phyloP scores from a whole-genome alignment of 92 coral and sea anemone species.

The Zoanthus sansibaricus region DNA sequence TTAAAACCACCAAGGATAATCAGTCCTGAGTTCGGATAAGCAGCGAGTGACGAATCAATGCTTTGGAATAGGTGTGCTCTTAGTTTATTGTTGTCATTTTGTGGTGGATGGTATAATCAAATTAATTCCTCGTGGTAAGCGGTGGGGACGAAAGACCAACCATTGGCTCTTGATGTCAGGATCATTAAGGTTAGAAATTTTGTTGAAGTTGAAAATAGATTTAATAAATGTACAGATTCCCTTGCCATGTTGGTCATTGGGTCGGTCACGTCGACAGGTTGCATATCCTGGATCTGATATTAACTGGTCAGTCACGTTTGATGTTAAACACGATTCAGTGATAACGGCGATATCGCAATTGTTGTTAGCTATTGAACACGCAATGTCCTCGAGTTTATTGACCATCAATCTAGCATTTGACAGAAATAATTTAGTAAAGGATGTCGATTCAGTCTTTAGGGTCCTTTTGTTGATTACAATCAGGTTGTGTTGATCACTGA shows the following conservation, averaged over 20 bases:
- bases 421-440: conserved; percentile 56
- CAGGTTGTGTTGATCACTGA: conserved; percentile 22
- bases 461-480: conserved; percentile 25
- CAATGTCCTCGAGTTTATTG: conserved; percentile 64
- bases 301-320: conserved; percentile 24
- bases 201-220: conserved; percentile 30
- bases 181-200: conserved; percentile 12
- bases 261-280: conserved; percentile 45
- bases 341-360: conserved; percentile 55
- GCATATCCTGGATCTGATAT: conserved; percentile 52
- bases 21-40: conserved; percentile 1
- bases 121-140: conserved; percentile 37
- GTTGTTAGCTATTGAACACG: conserved; percentile 51
- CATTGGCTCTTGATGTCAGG: conserved; percentile 49
- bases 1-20: conserved; percentile 26
- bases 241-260: conserved; percentile 44
- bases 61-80: conserved; percentile 33
- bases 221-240: conserved; percentile 58
- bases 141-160: conserved; percentile 46
- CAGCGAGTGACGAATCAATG: conserved; percentile 14
- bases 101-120: conserved; percentile 27
- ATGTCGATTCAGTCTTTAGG: conserved; percentile 26
- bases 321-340: conserved; percentile 43
- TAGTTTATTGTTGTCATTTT: conserved; percentile 36
- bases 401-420: conserved; percentile 65